Conservation (phyloP, 1,140 invertebrate genomes). For the Adelges cooleyi region DNA sequence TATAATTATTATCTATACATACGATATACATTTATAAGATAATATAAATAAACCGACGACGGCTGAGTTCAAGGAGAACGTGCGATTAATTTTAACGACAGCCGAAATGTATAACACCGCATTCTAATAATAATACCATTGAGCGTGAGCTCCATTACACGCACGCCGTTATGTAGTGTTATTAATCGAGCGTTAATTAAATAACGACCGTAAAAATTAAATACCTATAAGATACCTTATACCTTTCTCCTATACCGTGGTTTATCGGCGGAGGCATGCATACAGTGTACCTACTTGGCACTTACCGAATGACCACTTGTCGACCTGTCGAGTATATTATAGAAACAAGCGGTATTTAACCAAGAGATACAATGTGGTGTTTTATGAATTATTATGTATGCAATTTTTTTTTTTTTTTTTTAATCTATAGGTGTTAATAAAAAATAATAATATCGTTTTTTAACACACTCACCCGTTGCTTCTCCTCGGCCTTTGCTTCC, state of each 20-base stretch:
- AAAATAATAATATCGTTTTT: too few relatives aligned
- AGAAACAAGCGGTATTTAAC: too few relatives aligned
- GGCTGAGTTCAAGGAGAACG: conserved; percentile 10
- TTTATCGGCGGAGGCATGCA: too few relatives aligned
- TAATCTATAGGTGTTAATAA: too few relatives aligned
- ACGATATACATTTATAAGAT: too few relatives aligned
- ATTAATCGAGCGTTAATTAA: background rate
- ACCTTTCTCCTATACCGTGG: background rate
- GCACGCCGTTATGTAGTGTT: too few relatives aligned
- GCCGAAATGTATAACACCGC: background rate
- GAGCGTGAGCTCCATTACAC: too few relatives aligned
- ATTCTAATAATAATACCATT: background rate
- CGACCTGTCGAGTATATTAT: too few relatives aligned
- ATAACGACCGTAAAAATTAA: background rate
- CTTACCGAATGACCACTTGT: too few relatives aligned
- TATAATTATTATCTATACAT: too few relatives aligned
- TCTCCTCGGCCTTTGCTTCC: conserved; percentile 24
- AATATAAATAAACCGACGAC: background rate
- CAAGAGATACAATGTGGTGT: too few relatives aligned
- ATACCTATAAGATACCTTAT: background rate
- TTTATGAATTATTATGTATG: background rate
- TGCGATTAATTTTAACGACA: conserved; percentile 1
- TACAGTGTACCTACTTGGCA: too few relatives aligned
- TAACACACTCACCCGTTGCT: conserved; percentile 19
- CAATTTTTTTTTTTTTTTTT: background rate